Evolutionary conservation across 2,797 vertebrate species (phyloP), one percentile per base, ranked within the genome.

Genomic region (Phaenicophaeus curvirostris): DNA sequence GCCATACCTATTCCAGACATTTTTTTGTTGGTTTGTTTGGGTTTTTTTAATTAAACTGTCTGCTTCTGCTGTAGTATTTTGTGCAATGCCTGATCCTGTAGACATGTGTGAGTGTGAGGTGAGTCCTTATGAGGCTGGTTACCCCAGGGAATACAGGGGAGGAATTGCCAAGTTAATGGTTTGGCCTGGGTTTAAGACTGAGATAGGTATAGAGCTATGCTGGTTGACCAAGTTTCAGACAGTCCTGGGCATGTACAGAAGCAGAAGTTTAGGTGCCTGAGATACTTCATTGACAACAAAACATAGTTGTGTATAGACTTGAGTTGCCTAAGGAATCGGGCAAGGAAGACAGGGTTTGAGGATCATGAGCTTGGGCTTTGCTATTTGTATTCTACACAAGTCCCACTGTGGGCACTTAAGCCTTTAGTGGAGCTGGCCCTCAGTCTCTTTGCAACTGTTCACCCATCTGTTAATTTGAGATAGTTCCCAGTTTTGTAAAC

Each of bases 11-110:
- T 87, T 75, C 62, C 35, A 95, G 58, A 41, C 39, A 16, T 24
- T 17, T 39, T 51, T 51, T 51, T 50, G 5, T 50, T 71, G 17
- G 15, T n/a, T 25, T 14, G 30, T 13, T 50, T 41, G 61, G 20
- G 37, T 27, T 31, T 48, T 67, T 62, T 57, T 8, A 50, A 87
- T 90, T 85, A 86, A 77, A 54, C 24, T 53, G 42, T 63, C 68
- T 90, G 2, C 55, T 75, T 86, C 58, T 95, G 58, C 69, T 91
- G 42, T 58, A 83, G 69, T 88, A 61, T 90, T 95, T 62, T 11
- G 11, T 66, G 58, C 71, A 78, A n/a, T 87, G 83, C 66, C 77
- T 82, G 74, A n/a, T 86, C 62, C 33, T 93, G 54, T 74, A 81
- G 66, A 25, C 13, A 0, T 14, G 20, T 33, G 24, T 65, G 58